phyloP scores from a whole-genome alignment of 2,888 invertebrate genomes.

The Labia minor region DNA sequence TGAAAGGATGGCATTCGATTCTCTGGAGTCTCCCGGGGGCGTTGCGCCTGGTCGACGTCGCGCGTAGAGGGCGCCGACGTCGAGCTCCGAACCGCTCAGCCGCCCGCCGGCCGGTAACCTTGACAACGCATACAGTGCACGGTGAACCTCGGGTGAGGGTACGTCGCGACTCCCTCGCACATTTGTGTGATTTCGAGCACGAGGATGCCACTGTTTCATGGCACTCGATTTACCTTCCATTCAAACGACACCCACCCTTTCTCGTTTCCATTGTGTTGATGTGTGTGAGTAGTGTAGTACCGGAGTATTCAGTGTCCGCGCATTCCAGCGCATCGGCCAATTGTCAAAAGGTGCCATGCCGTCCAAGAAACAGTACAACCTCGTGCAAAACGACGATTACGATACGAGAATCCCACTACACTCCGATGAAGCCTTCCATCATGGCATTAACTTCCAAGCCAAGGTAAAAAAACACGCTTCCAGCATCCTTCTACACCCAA shows the following conservation, averaged over 20 bases:
- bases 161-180: not conserved
- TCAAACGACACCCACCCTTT: not conserved
- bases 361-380: slow-evolving; percentile 81
- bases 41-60: not conserved
- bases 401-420: slow-evolving; percentile 93
- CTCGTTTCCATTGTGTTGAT: not conserved
- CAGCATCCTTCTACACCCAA: not conserved
- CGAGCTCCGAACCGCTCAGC: not conserved
- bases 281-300: not conserved
- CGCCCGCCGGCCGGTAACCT: slow-evolving; percentile 7
- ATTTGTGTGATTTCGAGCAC: not conserved
- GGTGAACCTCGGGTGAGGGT: not conserved
- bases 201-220: not conserved
- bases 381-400: slow-evolving; percentile 92
- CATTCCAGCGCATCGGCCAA: not conserved
- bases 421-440: slow-evolving; percentile 92
- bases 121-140: slow-evolving; percentile 13
- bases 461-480: slow-evolving; percentile 56
- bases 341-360: slow-evolving; percentile 46
- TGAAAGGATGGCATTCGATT: too few species aligned
- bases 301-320: not conserved
- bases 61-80: not conserved
- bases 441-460: slow-evolving; percentile 93
- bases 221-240: not conserved
- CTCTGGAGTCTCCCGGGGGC: not conserved